Base-by-base conservation (phyloP, 2,113 vertebrate genomes). In the Leptocoma aspasia region DNA sequence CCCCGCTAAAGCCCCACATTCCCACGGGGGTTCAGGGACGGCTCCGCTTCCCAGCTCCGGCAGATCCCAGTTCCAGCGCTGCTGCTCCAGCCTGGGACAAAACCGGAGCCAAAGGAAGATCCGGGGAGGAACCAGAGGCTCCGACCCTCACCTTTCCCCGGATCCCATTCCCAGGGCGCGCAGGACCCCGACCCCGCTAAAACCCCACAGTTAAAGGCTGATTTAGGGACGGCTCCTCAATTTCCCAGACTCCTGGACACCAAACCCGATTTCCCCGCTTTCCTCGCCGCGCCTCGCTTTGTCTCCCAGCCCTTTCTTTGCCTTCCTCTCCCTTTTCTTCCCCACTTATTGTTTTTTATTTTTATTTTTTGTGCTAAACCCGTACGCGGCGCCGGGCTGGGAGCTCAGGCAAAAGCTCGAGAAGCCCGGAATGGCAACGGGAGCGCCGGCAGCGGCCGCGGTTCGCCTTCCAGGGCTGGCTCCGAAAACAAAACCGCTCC, bases 401-500 rank as follows among this genome's bases (percentile, higher is more conserved):
- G 96, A 92, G 82, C 73, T 94, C 28, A 90, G n/a, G n/a, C n/a
- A n/a, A n/a, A n/a, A n/a, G n/a, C n/a, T n/a, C n/a, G n/a, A n/a
- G n/a, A n/a, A n/a, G n/a, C n/a, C n/a, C n/a, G n/a, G n/a, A n/a
- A n/a, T n/a, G n/a, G n/a, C n/a, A n/a, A n/a, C n/a, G n/a, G n/a
- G n/a, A n/a, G n/a, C n/a, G n/a, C n/a, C n/a, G n/a, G n/a, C n/a
- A n/a, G n/a, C n/a, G n/a, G n/a, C n/a, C n/a, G n/a, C n/a, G n/a
- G n/a, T n/a, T n/a, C 81, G 86, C 97, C 97, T 93, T 75, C 87
- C 92, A 85, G 96, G 96, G 97, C 96, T 93, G 97, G 94, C 96
- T 96, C 57, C 95, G 97, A 96, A 97, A 98, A 97, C 95, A 96
- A 96, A 97, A 98, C 96, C 90, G 75, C 97, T 97, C 96, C 94